phyloP scores from a whole-genome alignment of 2,888 invertebrate species.

The Neocrepidodera transversa region DNA sequence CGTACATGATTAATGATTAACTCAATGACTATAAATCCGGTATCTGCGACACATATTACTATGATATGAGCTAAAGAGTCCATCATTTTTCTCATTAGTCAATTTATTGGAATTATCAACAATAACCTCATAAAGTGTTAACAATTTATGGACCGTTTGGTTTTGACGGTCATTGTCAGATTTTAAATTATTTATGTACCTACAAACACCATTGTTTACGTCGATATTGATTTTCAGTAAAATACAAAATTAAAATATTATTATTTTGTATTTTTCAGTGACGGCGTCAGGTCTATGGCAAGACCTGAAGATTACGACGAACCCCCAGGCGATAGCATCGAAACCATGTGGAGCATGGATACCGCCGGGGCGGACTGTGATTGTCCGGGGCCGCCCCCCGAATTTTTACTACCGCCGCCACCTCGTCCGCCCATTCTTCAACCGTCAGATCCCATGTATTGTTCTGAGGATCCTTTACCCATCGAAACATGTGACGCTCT shows the following conservation, averaged over 20 bases:
- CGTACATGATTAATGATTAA: slow-evolving; percentile 17
- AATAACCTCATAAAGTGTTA: not conserved
- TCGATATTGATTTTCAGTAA: too few relatives aligned
- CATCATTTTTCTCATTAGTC: slow-evolving; percentile 8
- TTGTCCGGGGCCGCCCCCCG: slow-evolving; percentile 78
- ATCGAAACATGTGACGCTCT: slow-evolving; percentile 79
- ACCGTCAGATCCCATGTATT: slow-evolving; percentile 69
- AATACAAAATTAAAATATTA: too few relatives aligned
- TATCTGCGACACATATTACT: slow-evolving; percentile 13
- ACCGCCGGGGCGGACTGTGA: slow-evolving; percentile 77
- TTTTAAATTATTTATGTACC: too few relatives aligned
- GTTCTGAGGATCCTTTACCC: slow-evolving; percentile 74
- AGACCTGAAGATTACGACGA: slow-evolving; percentile 55
- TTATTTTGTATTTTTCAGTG: slow-evolving; percentile 44
- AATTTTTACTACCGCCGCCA: slow-evolving; percentile 77
- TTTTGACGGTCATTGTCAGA: too few relatives aligned
- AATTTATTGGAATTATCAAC: not conserved
- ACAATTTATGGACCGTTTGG: not conserved
- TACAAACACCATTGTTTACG: too few relatives aligned
- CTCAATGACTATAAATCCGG: slow-evolving; percentile 6
- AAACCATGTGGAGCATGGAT: slow-evolving; percentile 74
- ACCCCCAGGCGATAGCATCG: slow-evolving; percentile 50
- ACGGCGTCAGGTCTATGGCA: slow-evolving; percentile 51
- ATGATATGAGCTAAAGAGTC: slow-evolving; percentile 2
- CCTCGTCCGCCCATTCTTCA: slow-evolving; percentile 77